A percentile compares a stretch with the other conserved stretches of the same genome.
These are phyloP conservation scores for Endotricha flammealis DNA, from an alignment of 2,888 invertebrate genomes.

Conservation along the genomic window DNA sequence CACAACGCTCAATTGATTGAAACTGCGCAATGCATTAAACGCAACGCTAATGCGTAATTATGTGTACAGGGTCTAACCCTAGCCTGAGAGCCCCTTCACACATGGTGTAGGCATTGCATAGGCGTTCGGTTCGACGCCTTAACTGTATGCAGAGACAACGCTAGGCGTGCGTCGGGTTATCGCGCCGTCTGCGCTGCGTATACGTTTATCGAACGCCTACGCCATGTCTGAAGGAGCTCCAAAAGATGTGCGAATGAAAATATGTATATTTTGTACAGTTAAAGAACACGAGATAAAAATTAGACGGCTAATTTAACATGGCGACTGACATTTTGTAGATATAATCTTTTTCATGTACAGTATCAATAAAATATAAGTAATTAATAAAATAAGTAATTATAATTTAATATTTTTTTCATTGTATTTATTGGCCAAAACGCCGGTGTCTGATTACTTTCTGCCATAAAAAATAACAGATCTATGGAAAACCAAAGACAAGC, in stretches of 20 bases:
- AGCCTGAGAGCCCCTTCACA: no score
- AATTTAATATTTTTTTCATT: background rate
- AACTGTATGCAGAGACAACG: no score
- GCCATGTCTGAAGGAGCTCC: no score
- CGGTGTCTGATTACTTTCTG: background rate
- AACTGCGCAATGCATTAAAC: no score
- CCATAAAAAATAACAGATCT: background rate
- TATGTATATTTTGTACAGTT: constrained; percentile 9
- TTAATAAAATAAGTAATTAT: background rate
- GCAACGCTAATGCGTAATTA: no score
- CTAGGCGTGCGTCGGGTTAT: no score
- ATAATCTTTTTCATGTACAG: constrained; percentile 1
- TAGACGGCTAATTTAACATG: background rate
- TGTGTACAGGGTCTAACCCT: no score
- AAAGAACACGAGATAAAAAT: background rate
- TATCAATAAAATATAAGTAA: background rate
- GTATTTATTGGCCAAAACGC: constrained; percentile 2
- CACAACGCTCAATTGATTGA: no score
- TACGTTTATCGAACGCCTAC: no score
- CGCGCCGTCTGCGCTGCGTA: no score
- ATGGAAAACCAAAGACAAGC: background rate
- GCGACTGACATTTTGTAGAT: constrained; percentile 4
- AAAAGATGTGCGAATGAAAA: background rate
- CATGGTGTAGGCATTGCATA: no score
- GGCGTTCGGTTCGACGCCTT: no score